phyloP scores from a whole-genome alignment of 2,888 invertebrate genomes.

The Drosophila nr. perissopoda region DNA sequence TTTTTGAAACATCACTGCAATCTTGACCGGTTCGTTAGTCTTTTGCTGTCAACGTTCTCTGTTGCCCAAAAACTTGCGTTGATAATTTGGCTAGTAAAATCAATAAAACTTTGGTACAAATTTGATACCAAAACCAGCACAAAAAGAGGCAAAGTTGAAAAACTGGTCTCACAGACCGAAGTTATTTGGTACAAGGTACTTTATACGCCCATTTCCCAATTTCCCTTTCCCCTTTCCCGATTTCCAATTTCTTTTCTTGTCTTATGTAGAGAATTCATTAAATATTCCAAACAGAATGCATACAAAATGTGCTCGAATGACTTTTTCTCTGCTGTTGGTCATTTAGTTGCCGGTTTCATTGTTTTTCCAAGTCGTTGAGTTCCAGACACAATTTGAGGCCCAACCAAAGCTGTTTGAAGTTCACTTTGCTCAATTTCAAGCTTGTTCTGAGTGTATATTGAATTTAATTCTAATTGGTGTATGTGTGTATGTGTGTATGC shows the following conservation, averaged over 20 bases:
- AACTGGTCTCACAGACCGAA: constrained; percentile 26
- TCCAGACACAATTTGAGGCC: constrained; percentile 20
- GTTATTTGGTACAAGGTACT: background rate
- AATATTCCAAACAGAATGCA: constrained; percentile 67
- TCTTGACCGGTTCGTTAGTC: background rate
- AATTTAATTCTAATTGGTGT: constrained; percentile 61
- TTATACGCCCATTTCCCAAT: constrained; percentile 12
- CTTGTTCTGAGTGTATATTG: constrained; percentile 54
- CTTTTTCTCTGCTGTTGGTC: constrained; percentile 51
- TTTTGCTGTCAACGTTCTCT: constrained; percentile 1
- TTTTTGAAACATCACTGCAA: background rate
- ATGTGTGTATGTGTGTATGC: constrained; percentile 25
- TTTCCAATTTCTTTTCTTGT: background rate
- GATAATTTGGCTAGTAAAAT: constrained; percentile 41
- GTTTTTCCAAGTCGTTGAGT: constrained; percentile 53
- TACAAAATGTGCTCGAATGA: constrained; percentile 53
- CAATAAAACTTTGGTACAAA: constrained; percentile 32
- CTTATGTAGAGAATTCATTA: constrained; percentile 61
- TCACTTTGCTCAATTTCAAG: constrained; percentile 1
- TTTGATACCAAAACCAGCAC: constrained; percentile 12
- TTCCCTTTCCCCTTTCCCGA: background rate
- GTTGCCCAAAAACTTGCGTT: constrained; percentile 12
- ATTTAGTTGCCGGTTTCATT: constrained; percentile 70
- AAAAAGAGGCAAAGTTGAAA: constrained; percentile 7
- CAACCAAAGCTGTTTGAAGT: background rate